Base-by-base conservation (phyloP, 2,113 vertebrate species). In the Serilophus lunatus region DNA sequence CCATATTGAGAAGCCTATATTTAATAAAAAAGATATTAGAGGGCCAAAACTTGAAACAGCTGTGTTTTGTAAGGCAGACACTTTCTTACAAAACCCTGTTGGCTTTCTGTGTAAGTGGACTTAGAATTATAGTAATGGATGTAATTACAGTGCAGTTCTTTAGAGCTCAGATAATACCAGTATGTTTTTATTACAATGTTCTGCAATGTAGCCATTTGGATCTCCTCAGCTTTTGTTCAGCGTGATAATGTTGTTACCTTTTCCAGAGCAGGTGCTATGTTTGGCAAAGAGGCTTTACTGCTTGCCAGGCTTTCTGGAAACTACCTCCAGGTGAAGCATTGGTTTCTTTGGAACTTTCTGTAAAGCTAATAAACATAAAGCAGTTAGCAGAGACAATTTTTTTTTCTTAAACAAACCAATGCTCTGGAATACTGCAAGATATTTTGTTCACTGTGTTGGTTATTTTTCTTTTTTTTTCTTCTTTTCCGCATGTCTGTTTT, bases 231-330 rank as follows among this genome's bases (percentile, higher is more conserved):
- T 33, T 81, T 81, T 69, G 75, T 66, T 92, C 65, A 71, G 74
- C 81, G 44, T 64, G 61, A 56, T 64, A 47, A 56, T 66, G 9
- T 65, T 92, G 61, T 82, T 88, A 35, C 88, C 44, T 92, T 26
- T 93, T 82, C 57, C 44, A 82, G 63, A 92, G 71, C 75, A 96
- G 92, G 86, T 95, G 75, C 66, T 92, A 1, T 85, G 61, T 82
- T 93, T 95, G 79, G 70, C 1, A 0, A 66, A 81, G 75, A 72
- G 66, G 29, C 47, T 24, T 64, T 88, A 33, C 31, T 82, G 75
- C 66, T 87, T 92, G 53, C 53, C 53, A 82, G 0, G 53, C 75
- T 92, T 82, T 79, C 66, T 92, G 82, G 82, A 95, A 93, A 85
- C 56, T 79, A 31, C 68, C 28, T 65, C 20, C 57, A 49, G 61